Conservation (phyloP, 92 coral and sea anemone species). For the Actinernus sp. region DNA sequence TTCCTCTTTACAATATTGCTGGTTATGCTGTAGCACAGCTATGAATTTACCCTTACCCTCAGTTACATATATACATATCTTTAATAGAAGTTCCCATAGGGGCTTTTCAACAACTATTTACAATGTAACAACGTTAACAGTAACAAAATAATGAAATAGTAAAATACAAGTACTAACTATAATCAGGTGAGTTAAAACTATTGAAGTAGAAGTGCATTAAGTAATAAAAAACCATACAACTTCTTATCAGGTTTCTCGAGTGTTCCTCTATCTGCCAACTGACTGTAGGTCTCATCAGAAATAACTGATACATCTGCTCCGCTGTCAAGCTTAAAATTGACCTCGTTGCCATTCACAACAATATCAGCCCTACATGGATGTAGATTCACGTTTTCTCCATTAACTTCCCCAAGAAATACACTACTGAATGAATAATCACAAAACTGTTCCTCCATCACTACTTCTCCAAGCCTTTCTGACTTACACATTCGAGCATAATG, state of each 20-base stretch:
- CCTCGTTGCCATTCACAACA: conserved; percentile 7
- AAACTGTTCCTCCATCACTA: background rate
- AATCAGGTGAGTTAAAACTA: too few species aligned
- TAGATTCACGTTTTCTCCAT: background rate
- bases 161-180: too few species aligned
- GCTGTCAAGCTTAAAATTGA: conserved; percentile 41
- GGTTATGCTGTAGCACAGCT: too few species aligned
- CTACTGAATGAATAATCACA: background rate
- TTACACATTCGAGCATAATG: background rate
- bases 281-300: conserved; percentile 6
- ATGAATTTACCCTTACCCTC: too few species aligned
- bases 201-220: too few species aligned
- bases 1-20: conserved; percentile 16
- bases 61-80: too few species aligned
- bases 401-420: background rate
- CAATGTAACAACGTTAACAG: too few species aligned
- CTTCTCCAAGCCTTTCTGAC: background rate
- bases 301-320: conserved; percentile 52
- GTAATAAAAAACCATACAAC: conserved; percentile 71
- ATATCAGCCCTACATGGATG: conserved; percentile 7
- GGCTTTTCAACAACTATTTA: too few species aligned
- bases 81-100: too few species aligned
- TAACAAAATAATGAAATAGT: too few species aligned
- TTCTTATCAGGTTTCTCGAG: conserved; percentile 39
- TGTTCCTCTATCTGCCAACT: background rate